Conservation (phyloP, 2,113 vertebrate species). For the Leucopsar rothschildi region DNA sequence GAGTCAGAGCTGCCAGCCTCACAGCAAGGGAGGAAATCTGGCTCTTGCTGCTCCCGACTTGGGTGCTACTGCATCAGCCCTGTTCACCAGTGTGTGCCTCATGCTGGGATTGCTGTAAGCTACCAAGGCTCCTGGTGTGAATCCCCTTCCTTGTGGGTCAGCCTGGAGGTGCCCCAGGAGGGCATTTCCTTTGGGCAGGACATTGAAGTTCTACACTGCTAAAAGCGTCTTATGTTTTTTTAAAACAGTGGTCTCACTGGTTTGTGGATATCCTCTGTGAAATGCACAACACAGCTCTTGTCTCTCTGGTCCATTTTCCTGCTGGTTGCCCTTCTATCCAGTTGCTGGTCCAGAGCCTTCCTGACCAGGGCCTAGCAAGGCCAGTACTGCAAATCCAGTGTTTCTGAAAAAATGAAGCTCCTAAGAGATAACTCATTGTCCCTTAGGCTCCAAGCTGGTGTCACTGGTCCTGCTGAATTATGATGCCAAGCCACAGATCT, state of each 20-base stretch:
- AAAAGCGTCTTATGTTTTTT: background rate
- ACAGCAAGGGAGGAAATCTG: background rate
- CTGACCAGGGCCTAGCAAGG: background rate
- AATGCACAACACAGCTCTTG: background rate
- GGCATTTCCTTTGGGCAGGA: background rate
- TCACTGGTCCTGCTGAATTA: background rate
- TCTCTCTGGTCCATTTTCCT: background rate
- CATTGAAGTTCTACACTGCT: background rate
- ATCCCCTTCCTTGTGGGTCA: background rate
- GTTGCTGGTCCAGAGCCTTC: background rate
- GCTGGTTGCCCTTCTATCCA: background rate
- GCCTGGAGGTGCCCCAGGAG: background rate
- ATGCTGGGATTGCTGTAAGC: background rate
- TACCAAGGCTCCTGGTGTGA: background rate
- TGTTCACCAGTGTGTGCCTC: background rate
- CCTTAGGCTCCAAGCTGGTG: background rate
- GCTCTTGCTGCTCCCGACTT: background rate
- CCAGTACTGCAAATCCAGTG: background rate
- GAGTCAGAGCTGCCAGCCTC: background rate
- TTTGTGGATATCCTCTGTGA: background rate
- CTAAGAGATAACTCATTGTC: background rate
- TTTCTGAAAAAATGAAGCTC: background rate
- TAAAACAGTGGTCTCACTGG: background rate
- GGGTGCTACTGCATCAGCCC: background rate
- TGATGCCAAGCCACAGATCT: background rate